Evolutionary conservation across 2,888 invertebrate genomes (phyloP).

Genomic region (Synanthedon andrenaeformis): DNA sequence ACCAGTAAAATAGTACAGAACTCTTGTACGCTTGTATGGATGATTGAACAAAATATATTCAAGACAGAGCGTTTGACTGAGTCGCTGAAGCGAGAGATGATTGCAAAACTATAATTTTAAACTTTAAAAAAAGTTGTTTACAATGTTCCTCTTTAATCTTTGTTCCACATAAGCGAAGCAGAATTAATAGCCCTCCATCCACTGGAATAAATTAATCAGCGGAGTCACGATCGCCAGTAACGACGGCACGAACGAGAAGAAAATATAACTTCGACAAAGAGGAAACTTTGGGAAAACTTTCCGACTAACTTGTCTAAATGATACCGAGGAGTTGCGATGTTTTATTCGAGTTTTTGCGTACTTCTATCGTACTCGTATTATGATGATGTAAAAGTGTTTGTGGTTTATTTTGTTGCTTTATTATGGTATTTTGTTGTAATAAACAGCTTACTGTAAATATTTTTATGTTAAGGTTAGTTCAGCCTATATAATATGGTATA

Average conservation of each 20-base stretch:
- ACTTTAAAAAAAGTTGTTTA: too few relatives aligned
- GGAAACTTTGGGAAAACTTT: slow-evolving; percentile 20
- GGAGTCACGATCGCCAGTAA: slow-evolving; percentile 56
- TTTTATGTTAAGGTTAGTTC: too few relatives aligned
- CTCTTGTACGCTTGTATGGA: too few relatives aligned
- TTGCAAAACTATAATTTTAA: too few relatives aligned
- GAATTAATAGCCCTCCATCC: slow-evolving; percentile 10
- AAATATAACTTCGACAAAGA: slow-evolving; percentile 36
- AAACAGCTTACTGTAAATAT: too few relatives aligned
- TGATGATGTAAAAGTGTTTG: slow-evolving; percentile 8
- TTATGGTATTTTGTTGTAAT: too few relatives aligned
- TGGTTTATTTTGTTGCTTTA: background rate
- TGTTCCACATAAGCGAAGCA: background rate
- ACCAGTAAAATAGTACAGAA: too few relatives aligned
- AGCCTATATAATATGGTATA: too few relatives aligned
- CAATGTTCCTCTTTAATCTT: too few relatives aligned
- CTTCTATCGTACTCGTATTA: slow-evolving; percentile 21
- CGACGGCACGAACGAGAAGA: slow-evolving; percentile 46
- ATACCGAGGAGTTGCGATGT: slow-evolving; percentile 32
- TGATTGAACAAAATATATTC: too few relatives aligned
- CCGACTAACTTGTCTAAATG: slow-evolving; percentile 31
- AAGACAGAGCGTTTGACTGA: too few relatives aligned
- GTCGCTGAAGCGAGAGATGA: too few relatives aligned
- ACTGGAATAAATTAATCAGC: slow-evolving; percentile 53
- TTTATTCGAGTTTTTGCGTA: slow-evolving; percentile 36